A percentile compares a stretch with the other conserved stretches of the same genome.
Conservation (phyloP, 2,888 invertebrate species). For the Oasisia sp. region DNA sequence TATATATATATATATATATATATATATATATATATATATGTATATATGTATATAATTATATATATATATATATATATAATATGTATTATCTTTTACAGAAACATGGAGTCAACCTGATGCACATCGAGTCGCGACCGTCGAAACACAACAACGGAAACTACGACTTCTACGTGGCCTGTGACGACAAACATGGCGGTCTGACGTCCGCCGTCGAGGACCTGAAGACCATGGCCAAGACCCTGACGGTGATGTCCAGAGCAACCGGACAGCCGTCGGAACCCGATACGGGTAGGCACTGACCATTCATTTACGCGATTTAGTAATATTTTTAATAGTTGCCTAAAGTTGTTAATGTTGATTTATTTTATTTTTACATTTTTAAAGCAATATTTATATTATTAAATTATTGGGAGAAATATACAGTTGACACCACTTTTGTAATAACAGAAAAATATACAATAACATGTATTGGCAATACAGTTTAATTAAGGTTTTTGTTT, state of each 20-base stretch:
- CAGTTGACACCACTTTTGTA: too few relatives aligned
- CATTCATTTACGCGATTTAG: neutral
- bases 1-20: too few relatives aligned
- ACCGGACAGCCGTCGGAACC: neutral
- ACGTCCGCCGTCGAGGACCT: constrained; percentile 71
- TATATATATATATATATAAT: neutral
- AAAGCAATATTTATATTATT: too few relatives aligned
- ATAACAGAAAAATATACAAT: too few relatives aligned
- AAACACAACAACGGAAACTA: constrained; percentile 79
- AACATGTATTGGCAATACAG: too few relatives aligned
- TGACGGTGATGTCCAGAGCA: constrained; percentile 79
- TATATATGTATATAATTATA: too few relatives aligned
- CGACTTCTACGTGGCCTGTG: constrained; percentile 95
- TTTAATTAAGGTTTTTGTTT: too few relatives aligned
- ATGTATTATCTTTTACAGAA: constrained; percentile 58
- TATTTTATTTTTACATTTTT: neutral
- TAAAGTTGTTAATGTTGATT: neutral
- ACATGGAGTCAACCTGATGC: constrained; percentile 80
- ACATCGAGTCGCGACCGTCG: constrained; percentile 94
- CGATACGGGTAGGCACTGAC: neutral
- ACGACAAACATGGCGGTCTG: constrained; percentile 74
- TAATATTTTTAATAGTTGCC: neutral
- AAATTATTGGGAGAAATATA: too few relatives aligned
- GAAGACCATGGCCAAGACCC: constrained; percentile 77
- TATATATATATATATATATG: neutral